Base-by-base conservation (phyloP, 2,888 invertebrate genomes). In the Watsonalla cultraria region DNA sequence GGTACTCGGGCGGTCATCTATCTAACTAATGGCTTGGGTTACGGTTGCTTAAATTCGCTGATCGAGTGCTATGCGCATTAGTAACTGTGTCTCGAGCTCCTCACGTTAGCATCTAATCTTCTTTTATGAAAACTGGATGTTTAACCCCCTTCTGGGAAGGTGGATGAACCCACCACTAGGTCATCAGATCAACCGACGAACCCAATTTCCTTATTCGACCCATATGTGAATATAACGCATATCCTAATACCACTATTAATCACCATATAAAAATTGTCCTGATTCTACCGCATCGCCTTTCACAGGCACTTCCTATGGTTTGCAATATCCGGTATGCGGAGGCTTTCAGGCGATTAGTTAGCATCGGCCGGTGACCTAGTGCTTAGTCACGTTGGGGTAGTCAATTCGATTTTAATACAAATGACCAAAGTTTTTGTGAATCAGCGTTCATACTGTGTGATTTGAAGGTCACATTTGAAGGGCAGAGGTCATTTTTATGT, bases 331-430 rank as follows among this genome's bases (percentile, higher is more conserved):
- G 84, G 73, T 65, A 65, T 68, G 64, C 61, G 68, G 72, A 76
- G 65, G 81, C 86, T 88, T 86, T 87, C 80, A 87, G 72, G 61
- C 64, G 78, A 82, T 87, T 86, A 83, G 81, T 80, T 68, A 64
- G 64, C 65, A 63, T 71, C 62, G 58, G 53, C 51, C 47, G 56
- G 58, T 66, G 70, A 72, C 72, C 62, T 56, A 61, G 69, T 59
- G 74, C 75, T 69, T 69, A 65, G 72, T 84, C 78, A 82, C 54
- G 59, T 73, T 75, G 74, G 71, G 63, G 15, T 48, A 35, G 37
- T 49, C 37, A 15, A 8, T 60, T 47, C 53, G 55, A 52, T 58
- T 54, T 53, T 13, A 42, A 37, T 48, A 49, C 60, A 56, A 57
- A 54, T 59, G 52, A 51, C 47, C 46, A 45, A 49, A 42, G 46